Evolutionary conservation across 2,888 invertebrate species (phyloP).

Genomic region (Leucania comma): DNA sequence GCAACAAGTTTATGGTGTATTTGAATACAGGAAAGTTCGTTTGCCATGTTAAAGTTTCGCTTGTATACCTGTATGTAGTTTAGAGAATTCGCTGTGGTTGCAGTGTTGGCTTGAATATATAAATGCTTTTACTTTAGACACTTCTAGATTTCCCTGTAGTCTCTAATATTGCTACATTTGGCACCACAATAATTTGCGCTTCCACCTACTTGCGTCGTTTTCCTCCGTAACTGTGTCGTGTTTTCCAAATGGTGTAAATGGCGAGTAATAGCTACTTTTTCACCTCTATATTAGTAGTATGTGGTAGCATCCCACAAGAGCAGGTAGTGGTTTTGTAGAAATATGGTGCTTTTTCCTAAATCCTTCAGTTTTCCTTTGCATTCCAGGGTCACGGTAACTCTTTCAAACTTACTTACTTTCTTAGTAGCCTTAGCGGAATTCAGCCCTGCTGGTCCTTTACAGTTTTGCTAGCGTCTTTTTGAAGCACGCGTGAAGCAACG

Average conservation of each 20-base stretch:
- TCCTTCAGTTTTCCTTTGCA: too few species aligned
- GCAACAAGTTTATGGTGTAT: constrained; percentile 44
- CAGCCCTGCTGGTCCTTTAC: too few species aligned
- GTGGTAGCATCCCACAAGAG: background rate
- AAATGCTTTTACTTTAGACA: constrained; percentile 24
- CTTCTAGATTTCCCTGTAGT: constrained; percentile 42
- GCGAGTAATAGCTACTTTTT: background rate
- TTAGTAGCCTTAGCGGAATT: too few species aligned
- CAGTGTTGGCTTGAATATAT: constrained; percentile 15
- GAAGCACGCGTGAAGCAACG: too few species aligned
- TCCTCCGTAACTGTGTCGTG: background rate
- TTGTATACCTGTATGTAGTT: constrained; percentile 34
- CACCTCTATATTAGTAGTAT: background rate
- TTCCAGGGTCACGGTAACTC: too few species aligned
- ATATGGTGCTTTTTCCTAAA: too few species aligned
- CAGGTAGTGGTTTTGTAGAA: too few species aligned
- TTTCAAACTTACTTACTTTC: too few species aligned
- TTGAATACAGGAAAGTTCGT: constrained; percentile 36
- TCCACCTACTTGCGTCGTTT: background rate
- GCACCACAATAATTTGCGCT: constrained; percentile 4
- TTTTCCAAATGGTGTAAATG: background rate
- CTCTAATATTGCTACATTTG: constrained; percentile 12
- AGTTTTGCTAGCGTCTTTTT: too few species aligned
- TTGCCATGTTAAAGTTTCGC: constrained; percentile 18
- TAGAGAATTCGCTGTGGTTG: constrained; percentile 5